phyloP scores from a whole-genome alignment of 2,797 vertebrate genomes.

The Orientallactaga sibirica region DNA sequence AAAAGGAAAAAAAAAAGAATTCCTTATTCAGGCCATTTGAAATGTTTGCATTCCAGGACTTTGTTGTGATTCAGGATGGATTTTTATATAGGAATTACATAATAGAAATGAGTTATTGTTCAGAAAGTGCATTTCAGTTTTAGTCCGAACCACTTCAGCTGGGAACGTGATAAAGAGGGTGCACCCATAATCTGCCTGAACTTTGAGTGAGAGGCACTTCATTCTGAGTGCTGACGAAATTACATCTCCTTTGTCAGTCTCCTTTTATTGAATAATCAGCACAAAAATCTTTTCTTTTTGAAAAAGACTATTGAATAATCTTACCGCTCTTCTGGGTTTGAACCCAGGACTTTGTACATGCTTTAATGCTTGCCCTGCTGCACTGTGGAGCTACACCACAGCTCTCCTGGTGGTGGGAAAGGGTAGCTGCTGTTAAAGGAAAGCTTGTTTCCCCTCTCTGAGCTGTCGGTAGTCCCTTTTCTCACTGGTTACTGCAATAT shows the following conservation, averaged over 20 bases:
- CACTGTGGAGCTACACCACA: too few relatives aligned
- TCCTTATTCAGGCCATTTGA: constrained; percentile 50
- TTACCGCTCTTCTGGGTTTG: not conserved
- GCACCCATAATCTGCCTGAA: not conserved
- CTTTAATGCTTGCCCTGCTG: not conserved
- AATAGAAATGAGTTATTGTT: constrained; percentile 20
- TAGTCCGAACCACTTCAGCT: constrained; percentile 2
- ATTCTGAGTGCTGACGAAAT: constrained; percentile 8
- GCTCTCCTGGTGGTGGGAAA: not conserved
- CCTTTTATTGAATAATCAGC: not conserved
- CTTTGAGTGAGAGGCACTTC: not conserved
- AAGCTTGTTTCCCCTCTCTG: not conserved
- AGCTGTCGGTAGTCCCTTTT: not conserved
- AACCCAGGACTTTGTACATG: not conserved
- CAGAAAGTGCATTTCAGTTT: constrained; percentile 10
- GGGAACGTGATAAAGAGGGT: not conserved
- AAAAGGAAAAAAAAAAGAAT: not conserved
- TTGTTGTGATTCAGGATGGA: constrained; percentile 32
- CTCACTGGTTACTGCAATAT: not conserved
- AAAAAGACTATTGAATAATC: not conserved
- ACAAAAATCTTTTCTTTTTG: not conserved
- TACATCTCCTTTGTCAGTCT: not conserved
- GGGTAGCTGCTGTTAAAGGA: not conserved
- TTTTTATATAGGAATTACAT: constrained; percentile 30
- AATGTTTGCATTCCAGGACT: not conserved